phyloP scores from a whole-genome alignment of 2,797 vertebrate species.

The Cephalopachus bancanus region DNA sequence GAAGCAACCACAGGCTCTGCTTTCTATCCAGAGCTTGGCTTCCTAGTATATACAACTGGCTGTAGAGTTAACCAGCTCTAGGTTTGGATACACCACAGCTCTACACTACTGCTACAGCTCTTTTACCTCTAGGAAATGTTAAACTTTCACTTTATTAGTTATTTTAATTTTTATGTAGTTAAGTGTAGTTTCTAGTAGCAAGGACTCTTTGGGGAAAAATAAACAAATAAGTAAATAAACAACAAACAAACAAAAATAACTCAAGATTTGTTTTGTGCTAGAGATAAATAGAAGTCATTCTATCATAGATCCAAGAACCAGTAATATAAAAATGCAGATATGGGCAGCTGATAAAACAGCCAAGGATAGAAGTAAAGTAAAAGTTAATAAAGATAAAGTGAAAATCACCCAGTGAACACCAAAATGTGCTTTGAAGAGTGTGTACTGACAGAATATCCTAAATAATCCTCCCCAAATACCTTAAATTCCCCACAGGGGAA shows the following conservation, averaged over 20 bases:
- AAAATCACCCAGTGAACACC: not conserved
- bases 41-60: fast-evolving
- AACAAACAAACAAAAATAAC: not conserved
- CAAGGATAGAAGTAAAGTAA: not conserved
- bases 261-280: not conserved
- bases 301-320: not conserved
- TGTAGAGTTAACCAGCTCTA: too few relatives aligned
- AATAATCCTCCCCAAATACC: not conserved
- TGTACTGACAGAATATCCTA: not conserved
- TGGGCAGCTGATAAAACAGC: not conserved
- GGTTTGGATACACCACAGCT: not conserved
- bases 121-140: not conserved
- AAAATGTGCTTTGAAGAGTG: not conserved
- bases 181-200: not conserved
- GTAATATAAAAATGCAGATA: not conserved
- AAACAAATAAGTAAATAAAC: too few relatives aligned
- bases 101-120: not conserved
- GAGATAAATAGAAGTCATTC: not conserved
- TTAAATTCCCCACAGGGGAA: not conserved
- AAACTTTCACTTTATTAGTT: not conserved
- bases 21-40: not conserved
- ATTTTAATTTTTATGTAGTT: not conserved
- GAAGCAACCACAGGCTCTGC: not conserved
- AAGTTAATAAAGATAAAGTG: not conserved
- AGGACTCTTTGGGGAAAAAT: not conserved